phyloP scores from a whole-genome alignment of 2,797 vertebrate species.

The Cottoperca gobio region DNA sequence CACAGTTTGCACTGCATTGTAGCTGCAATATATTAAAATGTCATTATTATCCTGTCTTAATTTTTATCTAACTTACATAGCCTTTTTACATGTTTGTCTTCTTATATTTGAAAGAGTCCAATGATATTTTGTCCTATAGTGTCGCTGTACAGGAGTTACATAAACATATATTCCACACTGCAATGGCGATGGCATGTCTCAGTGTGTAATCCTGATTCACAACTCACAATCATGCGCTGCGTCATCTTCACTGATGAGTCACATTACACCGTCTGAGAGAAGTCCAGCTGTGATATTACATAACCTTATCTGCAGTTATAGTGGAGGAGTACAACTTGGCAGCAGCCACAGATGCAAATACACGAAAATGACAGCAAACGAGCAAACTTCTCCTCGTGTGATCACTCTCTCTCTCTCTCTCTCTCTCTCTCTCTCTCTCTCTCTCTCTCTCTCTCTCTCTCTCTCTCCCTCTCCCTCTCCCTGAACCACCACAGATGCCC shows the following conservation, averaged over 20 bases:
- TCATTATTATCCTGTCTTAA: neutral
- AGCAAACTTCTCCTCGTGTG: conserved; percentile 27
- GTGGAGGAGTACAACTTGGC: conserved; percentile 39
- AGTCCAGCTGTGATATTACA: conserved; percentile 66
- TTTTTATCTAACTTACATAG: neutral
- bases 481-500: neutral
- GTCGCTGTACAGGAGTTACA: neutral
- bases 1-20: neutral
- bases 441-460: neutral
- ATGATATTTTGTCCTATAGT: neutral
- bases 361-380: conserved; percentile 19
- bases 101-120: neutral
- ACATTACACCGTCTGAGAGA: conserved; percentile 60
- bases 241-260: conserved; percentile 68
- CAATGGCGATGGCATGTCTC: conserved; percentile 5
- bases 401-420: neutral
- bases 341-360: conserved; percentile 29
- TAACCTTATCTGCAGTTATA: conserved; percentile 67
- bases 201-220: conserved; percentile 38
- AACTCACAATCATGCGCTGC: conserved; percentile 61
- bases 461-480: too few relatives aligned
- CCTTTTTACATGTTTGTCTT: neutral
- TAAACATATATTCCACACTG: neutral
- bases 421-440: too few relatives aligned
- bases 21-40: neutral